Evolutionary conservation across 2,113 vertebrate species (phyloP).

Genomic region (Eclectus roratus): DNA sequence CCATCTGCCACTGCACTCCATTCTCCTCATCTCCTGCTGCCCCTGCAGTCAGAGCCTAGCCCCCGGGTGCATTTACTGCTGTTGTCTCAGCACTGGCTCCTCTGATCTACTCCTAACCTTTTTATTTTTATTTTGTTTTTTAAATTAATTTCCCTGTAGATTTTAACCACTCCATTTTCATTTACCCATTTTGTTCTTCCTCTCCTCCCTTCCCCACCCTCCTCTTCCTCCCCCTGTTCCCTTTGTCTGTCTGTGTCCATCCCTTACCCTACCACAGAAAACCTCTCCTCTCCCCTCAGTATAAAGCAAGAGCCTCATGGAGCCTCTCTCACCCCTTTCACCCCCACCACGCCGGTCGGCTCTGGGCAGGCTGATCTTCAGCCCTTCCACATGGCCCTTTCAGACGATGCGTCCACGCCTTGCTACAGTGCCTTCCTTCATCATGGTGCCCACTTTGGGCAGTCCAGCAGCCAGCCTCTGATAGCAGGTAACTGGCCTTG

Average conservation of each 20-base stretch:
- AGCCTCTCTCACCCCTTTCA: conserved; percentile 90
- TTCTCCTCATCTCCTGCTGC: conserved; percentile 12
- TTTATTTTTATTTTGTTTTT: conserved; percentile 67
- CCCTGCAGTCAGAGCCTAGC: conserved; percentile 31
- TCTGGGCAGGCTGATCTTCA: conserved; percentile 86
- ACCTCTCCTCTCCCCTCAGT: conserved; percentile 85
- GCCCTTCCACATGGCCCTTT: conserved; percentile 86
- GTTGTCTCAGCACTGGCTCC: conserved; percentile 54
- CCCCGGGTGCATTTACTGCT: conserved; percentile 33
- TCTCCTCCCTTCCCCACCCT: conserved; percentile 66
- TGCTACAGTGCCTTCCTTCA: conserved; percentile 83
- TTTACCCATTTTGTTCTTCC: conserved; percentile 75
- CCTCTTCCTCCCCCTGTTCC: conserved; percentile 63
- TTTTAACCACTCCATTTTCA: conserved; percentile 75
- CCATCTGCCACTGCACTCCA: conserved; percentile 37
- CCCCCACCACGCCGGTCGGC: conserved; percentile 84
- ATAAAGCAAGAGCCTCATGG: conserved; percentile 90
- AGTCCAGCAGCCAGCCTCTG: conserved; percentile 87
- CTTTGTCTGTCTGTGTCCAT: conserved; percentile 68
- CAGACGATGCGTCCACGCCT: conserved; percentile 87
- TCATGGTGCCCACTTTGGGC: conserved; percentile 83
- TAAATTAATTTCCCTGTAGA: conserved; percentile 69
- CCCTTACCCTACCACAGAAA: conserved; percentile 79
- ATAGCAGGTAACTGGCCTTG: conserved; percentile 83
- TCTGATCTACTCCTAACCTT: conserved; percentile 60